Conservation (phyloP, 2,888 invertebrate species). For the Leptopilina syphax region DNA sequence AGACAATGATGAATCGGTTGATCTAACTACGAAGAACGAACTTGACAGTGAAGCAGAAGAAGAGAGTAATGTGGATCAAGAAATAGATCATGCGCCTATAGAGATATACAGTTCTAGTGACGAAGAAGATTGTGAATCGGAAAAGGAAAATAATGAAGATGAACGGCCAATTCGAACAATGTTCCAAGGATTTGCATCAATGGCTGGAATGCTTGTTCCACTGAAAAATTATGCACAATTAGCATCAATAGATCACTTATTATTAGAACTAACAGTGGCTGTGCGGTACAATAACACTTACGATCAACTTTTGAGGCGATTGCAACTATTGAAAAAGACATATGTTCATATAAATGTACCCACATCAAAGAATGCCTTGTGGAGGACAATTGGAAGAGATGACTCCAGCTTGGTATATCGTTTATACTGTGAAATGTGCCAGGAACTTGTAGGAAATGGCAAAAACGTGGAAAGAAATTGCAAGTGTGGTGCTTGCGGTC, state of each 20-base stretch:
- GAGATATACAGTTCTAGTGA: too few species aligned
- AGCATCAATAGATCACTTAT: neutral
- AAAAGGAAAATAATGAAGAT: too few species aligned
- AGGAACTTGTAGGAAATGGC: neutral
- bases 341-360: neutral
- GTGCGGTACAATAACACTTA: neutral
- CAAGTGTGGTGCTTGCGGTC: neutral
- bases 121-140: too few species aligned
- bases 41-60: too few species aligned
- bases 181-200: too few species aligned
- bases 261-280: neutral
- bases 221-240: neutral
- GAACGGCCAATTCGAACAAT: too few species aligned
- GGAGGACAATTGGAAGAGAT: neutral
- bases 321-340: neutral
- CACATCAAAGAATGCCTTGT: neutral
- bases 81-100: neutral
- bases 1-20: too few species aligned
- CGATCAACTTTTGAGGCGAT: neutral
- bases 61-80: neutral
- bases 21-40: too few species aligned
- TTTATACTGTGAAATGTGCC: neutral
- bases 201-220: neutral
- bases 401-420: neutral
- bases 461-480: neutral